phyloP scores from a whole-genome alignment of 2,888 invertebrate genomes.

The Cataglyphis rosenhaueri region DNA sequence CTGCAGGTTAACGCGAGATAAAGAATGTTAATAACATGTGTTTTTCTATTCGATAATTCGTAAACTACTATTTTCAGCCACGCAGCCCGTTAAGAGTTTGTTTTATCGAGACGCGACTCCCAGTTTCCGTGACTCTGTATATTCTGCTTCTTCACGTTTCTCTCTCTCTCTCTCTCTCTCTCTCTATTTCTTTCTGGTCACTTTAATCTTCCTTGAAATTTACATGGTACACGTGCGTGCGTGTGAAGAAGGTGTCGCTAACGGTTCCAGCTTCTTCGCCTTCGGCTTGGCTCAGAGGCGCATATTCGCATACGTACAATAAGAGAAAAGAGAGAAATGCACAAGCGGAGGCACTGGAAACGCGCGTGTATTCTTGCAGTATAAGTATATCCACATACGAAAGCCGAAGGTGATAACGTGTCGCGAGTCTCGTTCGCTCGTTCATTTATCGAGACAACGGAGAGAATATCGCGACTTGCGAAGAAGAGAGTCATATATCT shows the following conservation, averaged over 20 bases:
- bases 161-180: not conserved
- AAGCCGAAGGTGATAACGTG: slow-evolving; percentile 68
- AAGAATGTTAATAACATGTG: slow-evolving; percentile 11
- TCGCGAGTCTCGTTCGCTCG: slow-evolving; percentile 48
- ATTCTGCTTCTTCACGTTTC: not conserved
- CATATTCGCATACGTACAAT: slow-evolving; percentile 55
- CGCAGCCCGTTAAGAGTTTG: not conserved
- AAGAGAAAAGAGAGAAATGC: slow-evolving; percentile 61
- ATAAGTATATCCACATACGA: slow-evolving; percentile 55
- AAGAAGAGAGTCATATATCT: not conserved
- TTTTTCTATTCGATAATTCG: slow-evolving; percentile 27
- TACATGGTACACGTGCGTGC: slow-evolving; percentile 64
- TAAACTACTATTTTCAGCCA: not conserved
- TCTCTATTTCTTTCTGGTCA: slow-evolving; percentile 7
- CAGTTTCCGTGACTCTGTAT: not conserved
- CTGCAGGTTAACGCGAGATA: slow-evolving; percentile 9
- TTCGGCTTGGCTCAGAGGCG: slow-evolving; percentile 59
- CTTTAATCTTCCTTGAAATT: slow-evolving; percentile 63
- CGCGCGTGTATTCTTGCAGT: slow-evolving; percentile 61
- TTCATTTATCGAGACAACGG: slow-evolving; percentile 24
- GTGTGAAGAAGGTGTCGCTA: slow-evolving; percentile 73
- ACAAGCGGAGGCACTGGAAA: slow-evolving; percentile 60
- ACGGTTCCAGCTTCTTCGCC: slow-evolving; percentile 69
- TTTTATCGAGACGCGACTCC: slow-evolving; percentile 22
- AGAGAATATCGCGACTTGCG: not conserved